Evolutionary conservation across 2,797 vertebrate species (phyloP).

Genomic region (Apogon talboti): DNA sequence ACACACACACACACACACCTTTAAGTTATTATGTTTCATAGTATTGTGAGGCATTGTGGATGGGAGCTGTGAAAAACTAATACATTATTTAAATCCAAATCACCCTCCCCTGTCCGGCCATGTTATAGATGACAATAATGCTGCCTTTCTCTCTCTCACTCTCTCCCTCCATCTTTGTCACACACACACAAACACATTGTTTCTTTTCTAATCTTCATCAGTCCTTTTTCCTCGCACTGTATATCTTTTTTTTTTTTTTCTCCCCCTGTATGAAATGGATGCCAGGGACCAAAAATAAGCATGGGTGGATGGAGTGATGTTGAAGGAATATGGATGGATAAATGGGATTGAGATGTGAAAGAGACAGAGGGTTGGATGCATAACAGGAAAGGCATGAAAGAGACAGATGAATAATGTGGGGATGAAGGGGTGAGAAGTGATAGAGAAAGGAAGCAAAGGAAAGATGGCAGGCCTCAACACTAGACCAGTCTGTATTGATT

Average conservation of each 20-base stretch:
- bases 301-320: conserved; percentile 22
- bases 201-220: conserved; percentile 5
- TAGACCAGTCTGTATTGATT: conserved; percentile 77
- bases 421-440: conserved; percentile 6
- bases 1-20: conserved; percentile 16
- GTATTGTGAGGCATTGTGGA: conserved; percentile 71
- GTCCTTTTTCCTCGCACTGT: conserved; percentile 13
- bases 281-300: conserved; percentile 45
- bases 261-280: conserved; percentile 50
- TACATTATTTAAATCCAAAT: conserved; percentile 83
- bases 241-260: conserved; percentile 10
- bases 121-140: conserved; percentile 79
- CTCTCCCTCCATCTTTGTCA: conserved; percentile 8
- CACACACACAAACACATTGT: conserved; percentile 9
- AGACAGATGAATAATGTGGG: conserved; percentile 32
- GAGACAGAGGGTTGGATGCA: too few species aligned
- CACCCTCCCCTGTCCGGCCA: conserved; percentile 72
- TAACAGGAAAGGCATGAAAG: conserved; percentile 2
- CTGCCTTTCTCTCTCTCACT: conserved; percentile 16
- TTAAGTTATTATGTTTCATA: conserved; percentile 72
- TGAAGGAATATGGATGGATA: conserved; percentile 29
- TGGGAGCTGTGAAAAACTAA: conserved; percentile 73
- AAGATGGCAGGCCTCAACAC: conserved; percentile 56
- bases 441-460: conserved; percentile 27
- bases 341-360: conserved; percentile 23